Conservation (phyloP, 2,888 invertebrate species). For the Cryptocheilus praepositus region DNA sequence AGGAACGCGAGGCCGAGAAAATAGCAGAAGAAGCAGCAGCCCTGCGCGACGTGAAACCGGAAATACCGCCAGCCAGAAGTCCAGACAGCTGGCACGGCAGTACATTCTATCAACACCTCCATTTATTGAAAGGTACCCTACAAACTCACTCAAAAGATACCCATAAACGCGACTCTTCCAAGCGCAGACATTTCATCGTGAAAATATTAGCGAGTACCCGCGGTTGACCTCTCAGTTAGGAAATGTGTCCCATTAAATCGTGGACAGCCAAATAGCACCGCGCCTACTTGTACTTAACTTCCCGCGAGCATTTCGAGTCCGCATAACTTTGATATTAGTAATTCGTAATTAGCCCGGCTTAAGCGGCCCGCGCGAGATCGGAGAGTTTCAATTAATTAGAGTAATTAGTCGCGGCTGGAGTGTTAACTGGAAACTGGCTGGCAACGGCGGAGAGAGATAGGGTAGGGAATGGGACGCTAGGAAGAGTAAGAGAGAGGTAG, state of each 20-base stretch:
- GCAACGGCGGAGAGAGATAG: too few relatives aligned
- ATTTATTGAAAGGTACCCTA: constrained; percentile 62
- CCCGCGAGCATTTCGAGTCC: constrained; percentile 15
- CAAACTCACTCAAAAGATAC: background rate
- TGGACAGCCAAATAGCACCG: constrained; percentile 15
- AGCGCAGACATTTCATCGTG: background rate
- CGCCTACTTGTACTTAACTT: constrained; percentile 17
- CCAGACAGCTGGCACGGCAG: constrained; percentile 68
- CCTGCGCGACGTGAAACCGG: constrained; percentile 66
- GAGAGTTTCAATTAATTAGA: constrained; percentile 68
- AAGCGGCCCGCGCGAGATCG: constrained; percentile 46
- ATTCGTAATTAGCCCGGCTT: constrained; percentile 56
- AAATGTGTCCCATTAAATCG: background rate
- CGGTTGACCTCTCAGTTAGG: background rate
- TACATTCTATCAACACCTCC: constrained; percentile 65
- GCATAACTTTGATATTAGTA: constrained; percentile 45
- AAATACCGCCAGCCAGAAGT: constrained; percentile 61
- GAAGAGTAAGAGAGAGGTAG: too few relatives aligned
- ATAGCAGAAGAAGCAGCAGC: constrained; percentile 65
- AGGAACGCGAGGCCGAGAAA: constrained; percentile 71
- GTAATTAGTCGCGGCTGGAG: constrained; percentile 70
- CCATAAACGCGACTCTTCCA: too few relatives aligned
- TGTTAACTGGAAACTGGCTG: constrained; percentile 67
- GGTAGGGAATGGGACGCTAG: too few relatives aligned
- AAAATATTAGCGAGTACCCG: background rate